Conservation (phyloP, 2,113 vertebrate genomes). For the Oceanites oceanicus region DNA sequence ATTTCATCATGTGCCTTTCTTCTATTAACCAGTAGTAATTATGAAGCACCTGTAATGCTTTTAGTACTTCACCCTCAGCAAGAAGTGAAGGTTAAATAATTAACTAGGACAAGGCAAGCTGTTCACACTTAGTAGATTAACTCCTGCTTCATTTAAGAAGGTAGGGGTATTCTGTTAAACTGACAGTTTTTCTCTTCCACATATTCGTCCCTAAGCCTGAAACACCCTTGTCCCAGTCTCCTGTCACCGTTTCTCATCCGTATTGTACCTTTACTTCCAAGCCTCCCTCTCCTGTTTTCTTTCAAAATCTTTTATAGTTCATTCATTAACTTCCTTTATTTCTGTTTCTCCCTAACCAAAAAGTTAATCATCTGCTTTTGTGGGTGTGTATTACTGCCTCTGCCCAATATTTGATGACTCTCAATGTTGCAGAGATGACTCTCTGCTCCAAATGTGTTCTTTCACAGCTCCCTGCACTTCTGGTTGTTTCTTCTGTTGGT, state of each 20-base stretch:
- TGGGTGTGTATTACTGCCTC: not conserved
- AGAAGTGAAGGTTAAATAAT: conserved; percentile 59
- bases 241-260: rapidly evolving
- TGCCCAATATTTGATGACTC: not conserved
- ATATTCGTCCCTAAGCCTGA: not conserved
- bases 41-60: conserved; percentile 9
- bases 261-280: not conserved
- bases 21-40: conserved; percentile 55
- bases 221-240: not conserved
- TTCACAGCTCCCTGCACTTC: not conserved
- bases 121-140: conserved; percentile 39
- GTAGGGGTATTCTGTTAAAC: not conserved
- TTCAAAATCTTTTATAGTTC: not conserved
- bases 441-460: not conserved
- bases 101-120: conserved; percentile 61
- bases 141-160: conserved; percentile 28
- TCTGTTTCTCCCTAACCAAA: not conserved
- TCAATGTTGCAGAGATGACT: not conserved
- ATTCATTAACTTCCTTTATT: conserved; percentile 33
- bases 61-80: conserved; percentile 27
- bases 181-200: not conserved
- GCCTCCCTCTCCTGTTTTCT: not conserved
- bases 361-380: conserved; percentile 4
- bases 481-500: not conserved
- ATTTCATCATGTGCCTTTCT: conserved; percentile 25